Evolutionary conservation across 1,140 invertebrate genomes (phyloP).

Genomic region (Scaptodrosophila lebanonensis): DNA sequence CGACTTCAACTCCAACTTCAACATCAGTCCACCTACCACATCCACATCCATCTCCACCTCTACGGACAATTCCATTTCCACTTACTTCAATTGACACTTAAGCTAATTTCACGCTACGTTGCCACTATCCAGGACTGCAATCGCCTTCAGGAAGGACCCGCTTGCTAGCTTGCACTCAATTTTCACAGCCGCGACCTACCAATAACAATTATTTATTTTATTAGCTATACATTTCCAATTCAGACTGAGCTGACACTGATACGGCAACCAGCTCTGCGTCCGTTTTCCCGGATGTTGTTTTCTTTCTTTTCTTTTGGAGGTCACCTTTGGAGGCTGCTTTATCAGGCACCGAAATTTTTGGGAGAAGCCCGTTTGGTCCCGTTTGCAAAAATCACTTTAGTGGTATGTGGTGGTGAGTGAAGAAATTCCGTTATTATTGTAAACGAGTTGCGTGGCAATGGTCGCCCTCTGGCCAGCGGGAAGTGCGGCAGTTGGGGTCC

Average conservation of each 20-base stretch:
- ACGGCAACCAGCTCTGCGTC: no score
- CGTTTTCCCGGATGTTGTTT: no score
- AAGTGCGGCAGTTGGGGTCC: constrained; percentile 3
- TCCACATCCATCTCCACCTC: neutral
- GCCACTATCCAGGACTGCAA: no score
- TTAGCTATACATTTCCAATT: no score
- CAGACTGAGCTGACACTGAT: no score
- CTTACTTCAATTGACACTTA: constrained; percentile 44
- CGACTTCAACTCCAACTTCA: constrained; percentile 5
- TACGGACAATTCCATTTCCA: constrained; percentile 7
- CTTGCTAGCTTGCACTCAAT: no score
- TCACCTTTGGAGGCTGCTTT: no score
- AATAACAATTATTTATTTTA: no score
- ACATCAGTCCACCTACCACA: neutral
- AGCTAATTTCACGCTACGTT: constrained; percentile 71
- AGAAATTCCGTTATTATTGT: constrained; percentile 49
- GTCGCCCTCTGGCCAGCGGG: neutral
- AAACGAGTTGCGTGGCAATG: constrained; percentile 66
- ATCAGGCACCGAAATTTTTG: no score
- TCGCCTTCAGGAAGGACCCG: constrained; percentile 9
- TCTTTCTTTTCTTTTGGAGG: no score
- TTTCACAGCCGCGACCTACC: no score
- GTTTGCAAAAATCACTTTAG: constrained; percentile 8
- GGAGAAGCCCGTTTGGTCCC: no score
- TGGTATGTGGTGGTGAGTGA: constrained; percentile 5